Evolutionary conservation across 1,140 invertebrate genomes (phyloP), one percentile per base, ranked within the genome.

Genomic region (Rhysida immarginata): DNA sequence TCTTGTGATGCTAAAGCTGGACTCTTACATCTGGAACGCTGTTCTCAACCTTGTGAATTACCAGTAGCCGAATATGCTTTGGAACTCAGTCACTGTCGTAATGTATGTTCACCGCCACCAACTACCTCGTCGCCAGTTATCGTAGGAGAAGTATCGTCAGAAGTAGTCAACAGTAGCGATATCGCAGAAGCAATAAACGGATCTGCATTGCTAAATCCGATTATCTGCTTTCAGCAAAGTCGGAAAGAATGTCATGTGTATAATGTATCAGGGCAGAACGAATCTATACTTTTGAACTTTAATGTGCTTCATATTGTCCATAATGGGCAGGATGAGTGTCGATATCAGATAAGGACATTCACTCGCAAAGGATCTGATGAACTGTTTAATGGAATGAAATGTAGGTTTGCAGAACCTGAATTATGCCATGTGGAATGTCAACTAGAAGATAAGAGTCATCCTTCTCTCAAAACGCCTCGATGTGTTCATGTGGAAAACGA

Each of bases 401-500:
- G 49, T 27, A 11, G 26, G 26, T 3, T 26, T 13, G 20, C 8
- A 13, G 44, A 23, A 18, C 23, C 24, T 11, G 26, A 51, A 20
- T 5, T 11, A 5, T 51, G 49, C 26, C 13, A 27, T 25, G 49
- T 51, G 2, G 16, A 25, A 26, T 51, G 49, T 51, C 5, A 51
- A 8, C 24, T 51, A 11, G 20, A 13, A 2, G 13, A 51, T 11
- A 27, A 21, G 3, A 51, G 20, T 25, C 11, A 24, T n/a, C 13
- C 49, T 16, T 13, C 3, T 26, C 8, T 26, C 13, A 25, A 26
- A 21, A 3, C 3, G 8, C 8, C 3, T 26, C 13, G 11, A 26
- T 51, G 49, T 27, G 26, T 51, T 27, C 5, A 51, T n/a, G 21
- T 50, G 2, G 55, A 56, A 24, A 81, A 81, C 8, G 78, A 82